Conservation (phyloP, 2,888 invertebrate species). For the Mongoloraphidia duomilia region DNA sequence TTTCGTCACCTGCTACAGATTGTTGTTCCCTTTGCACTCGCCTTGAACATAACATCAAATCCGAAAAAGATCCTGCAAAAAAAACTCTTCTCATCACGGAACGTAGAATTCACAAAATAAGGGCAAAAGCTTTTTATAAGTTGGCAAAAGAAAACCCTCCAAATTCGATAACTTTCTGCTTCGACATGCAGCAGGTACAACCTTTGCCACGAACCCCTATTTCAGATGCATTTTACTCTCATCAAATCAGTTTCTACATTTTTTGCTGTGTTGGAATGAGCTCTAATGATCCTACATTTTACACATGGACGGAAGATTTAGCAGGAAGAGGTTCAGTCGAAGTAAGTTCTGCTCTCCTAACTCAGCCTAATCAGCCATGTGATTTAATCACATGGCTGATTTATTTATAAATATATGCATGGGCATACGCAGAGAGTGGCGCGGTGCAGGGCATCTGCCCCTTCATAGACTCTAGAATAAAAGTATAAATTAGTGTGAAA, state of each 20-base stretch:
- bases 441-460: no score
- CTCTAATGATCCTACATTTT: constrained; percentile 14
- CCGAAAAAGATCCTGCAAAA: constrained; percentile 9
- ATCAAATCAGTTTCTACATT: constrained; percentile 16
- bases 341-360: constrained; percentile 12
- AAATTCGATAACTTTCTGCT: constrained; percentile 14
- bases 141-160: constrained; percentile 9
- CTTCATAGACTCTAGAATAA: no score
- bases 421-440: no score
- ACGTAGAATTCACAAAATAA: constrained; percentile 14
- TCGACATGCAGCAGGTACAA: constrained; percentile 18
- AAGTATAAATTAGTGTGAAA: no score
- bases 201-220: constrained; percentile 17
- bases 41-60: constrained; percentile 12
- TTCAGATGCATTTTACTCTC: constrained; percentile 16
- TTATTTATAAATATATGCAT: no score
- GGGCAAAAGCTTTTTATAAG: constrained; percentile 16
- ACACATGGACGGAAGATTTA: constrained; percentile 14
- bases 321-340: constrained; percentile 14
- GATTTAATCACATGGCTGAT: no score
- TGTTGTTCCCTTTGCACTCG: no score
- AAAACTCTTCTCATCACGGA: constrained; percentile 12
- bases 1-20: no score
- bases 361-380: no score
- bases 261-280: constrained; percentile 14